phyloP scores from a whole-genome alignment of 2,888 invertebrate genomes.

The Drosophila villosipedis region DNA sequence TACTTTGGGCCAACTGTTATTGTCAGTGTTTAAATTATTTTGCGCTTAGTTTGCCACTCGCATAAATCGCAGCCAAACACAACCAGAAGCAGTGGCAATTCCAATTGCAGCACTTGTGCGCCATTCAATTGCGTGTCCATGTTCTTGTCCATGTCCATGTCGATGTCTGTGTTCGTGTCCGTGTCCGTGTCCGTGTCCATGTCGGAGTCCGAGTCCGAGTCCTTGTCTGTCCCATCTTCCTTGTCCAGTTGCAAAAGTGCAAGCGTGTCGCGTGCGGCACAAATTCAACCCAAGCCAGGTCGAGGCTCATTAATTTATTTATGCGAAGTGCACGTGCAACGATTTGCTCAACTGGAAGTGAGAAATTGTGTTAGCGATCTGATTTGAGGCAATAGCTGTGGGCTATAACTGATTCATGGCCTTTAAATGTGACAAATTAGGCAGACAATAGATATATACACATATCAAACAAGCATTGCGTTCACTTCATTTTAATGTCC shows the following conservation, averaged over 20 bases:
- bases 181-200: constrained; percentile 15
- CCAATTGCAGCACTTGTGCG: constrained; percentile 49
- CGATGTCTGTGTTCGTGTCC: constrained; percentile 28
- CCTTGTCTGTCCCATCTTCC: constrained; percentile 14
- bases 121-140: constrained; percentile 50
- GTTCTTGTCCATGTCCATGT: constrained; percentile 31
- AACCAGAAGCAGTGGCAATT: constrained; percentile 8
- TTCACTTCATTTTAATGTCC: constrained; percentile 34
- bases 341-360: constrained; percentile 76
- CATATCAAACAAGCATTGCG: not conserved
- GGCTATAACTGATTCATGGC: constrained; percentile 65
- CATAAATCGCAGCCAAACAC: constrained; percentile 73
- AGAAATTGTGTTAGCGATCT: constrained; percentile 69
- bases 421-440: constrained; percentile 48
- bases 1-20: constrained; percentile 76
- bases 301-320: constrained; percentile 80
- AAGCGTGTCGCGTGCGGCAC: constrained; percentile 50
- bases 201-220: constrained; percentile 20
- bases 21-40: constrained; percentile 82
- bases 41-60: constrained; percentile 77
- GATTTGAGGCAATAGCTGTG: constrained; percentile 35
- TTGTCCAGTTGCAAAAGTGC: constrained; percentile 16
- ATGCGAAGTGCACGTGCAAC: constrained; percentile 81
- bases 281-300: constrained; percentile 49
- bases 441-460: not conserved